Evolutionary conservation across 2,888 invertebrate genomes (phyloP), one percentile per base, ranked within the genome.

Genomic region (Thumatha senex): DNA sequence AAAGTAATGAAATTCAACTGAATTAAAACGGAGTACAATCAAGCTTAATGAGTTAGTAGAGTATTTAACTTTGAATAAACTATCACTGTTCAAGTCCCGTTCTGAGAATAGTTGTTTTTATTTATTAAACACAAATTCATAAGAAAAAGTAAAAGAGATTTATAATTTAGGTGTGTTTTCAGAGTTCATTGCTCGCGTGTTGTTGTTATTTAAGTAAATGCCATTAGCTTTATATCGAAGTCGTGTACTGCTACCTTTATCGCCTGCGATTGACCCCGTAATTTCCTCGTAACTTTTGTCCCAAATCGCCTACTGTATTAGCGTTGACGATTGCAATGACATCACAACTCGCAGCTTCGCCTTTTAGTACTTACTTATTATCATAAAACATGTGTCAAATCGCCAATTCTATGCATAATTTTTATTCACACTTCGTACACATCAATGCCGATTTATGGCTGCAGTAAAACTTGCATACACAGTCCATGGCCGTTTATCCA

Each of bases 101-200:
- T 4, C 18, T 24, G 5, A 24, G 5, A 24, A 24, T 24, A 24
- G 3, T 24, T 24, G 18, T 24, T 24, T 24, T 24, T 24, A 24
- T 24, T 24, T 5, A 24, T 5, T 2, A 24, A 24, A 24, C 2
- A 5, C 5, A 24, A 24, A 24, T 24, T 24, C 18, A 24, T 24
- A 24, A 24, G 18, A 24, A 24, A n/a, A 24, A 24, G 18, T 24
- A 24, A 24, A 24, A 24, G 18, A 24, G 5, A 24, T 24, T 4
- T 24, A 24, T 24, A 24, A 24, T 24, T 24, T 24, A 2, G 18
- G 18, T 24, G 18, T 24, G 5, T 46, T 51, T 46, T 24, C 65
- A 71, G 51, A 74, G 89, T 88, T 87, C 89, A 87, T 81, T 70
- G 86, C 69, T 80, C 86, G 81, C 67, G 58, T 78, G 74, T 83